A percentile compares a stretch with the other conserved stretches of the same genome.
Conservation (phyloP, 2,888 invertebrate genomes). For the Therioaphis trifolii region DNA sequence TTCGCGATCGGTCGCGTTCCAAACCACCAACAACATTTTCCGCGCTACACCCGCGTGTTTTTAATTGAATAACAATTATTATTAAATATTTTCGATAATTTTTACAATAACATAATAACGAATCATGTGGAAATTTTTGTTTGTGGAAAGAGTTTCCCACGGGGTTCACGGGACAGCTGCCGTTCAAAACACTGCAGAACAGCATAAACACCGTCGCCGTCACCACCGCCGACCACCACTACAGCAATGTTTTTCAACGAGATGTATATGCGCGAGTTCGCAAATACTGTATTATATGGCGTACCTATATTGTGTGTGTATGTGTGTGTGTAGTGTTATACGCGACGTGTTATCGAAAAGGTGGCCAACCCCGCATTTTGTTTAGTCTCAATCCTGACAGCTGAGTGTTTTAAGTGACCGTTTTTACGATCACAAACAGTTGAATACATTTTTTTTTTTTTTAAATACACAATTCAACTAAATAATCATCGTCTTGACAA, state of each 20-base stretch:
- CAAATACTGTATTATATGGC: conserved; percentile 35
- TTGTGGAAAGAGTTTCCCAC: conserved; percentile 59
- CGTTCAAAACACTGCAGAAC: conserved; percentile 43
- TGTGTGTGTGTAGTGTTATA: no score
- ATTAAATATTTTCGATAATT: conserved; percentile 36
- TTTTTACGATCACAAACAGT: neutral
- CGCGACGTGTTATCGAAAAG: conserved; percentile 26
- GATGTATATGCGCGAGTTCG: conserved; percentile 1
- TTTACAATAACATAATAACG: conserved; percentile 24
- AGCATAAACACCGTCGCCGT: conserved; percentile 24
- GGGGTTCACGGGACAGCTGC: conserved; percentile 55
- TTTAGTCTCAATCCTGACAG: neutral
- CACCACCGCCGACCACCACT: neutral
- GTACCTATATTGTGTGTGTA: neutral
- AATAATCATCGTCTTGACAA: no score
- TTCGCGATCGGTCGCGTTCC: neutral
- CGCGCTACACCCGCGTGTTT: neutral
- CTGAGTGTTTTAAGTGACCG: neutral
- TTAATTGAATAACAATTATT: conserved; percentile 33
- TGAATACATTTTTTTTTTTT: no score
- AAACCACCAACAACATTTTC: neutral
- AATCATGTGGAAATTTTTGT: conserved; percentile 45
- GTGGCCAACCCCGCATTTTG: conserved; percentile 2
- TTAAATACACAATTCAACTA: no score
- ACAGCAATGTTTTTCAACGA: conserved; percentile 33